Conservation (phyloP, 2,113 vertebrate genomes). For the Copsychus sechellarum region DNA sequence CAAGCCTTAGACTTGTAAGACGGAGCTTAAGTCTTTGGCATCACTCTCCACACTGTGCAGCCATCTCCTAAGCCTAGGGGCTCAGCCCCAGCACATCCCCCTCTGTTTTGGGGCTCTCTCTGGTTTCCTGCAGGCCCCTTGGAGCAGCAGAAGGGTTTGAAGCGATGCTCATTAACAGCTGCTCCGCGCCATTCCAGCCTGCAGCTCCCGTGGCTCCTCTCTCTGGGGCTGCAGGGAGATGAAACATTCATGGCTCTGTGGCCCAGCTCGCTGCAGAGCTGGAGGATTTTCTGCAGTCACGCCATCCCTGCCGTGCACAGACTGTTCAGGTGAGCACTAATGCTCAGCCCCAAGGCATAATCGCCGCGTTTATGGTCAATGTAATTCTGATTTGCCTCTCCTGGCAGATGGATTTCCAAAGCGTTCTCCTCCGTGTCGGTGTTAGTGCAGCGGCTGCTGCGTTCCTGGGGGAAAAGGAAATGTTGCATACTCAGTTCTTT, state of each 20-base stretch:
- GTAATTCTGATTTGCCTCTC: background rate
- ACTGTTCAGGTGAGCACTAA: background rate
- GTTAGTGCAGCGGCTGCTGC: background rate
- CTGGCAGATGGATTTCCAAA: conserved; percentile 6
- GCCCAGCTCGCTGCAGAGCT: background rate
- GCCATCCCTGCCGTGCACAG: background rate
- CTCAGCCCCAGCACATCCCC: background rate
- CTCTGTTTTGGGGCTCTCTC: background rate
- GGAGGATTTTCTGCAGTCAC: background rate
- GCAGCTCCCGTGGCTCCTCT: background rate
- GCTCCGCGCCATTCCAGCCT: background rate
- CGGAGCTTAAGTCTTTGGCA: background rate
- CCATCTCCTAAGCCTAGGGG: background rate
- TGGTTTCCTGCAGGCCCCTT: background rate
- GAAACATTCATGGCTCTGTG: conserved; percentile 25
- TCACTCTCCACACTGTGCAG: background rate
- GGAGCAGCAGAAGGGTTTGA: background rate
- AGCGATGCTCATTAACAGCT: background rate
- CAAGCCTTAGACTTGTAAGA: background rate
- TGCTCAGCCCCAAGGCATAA: background rate
- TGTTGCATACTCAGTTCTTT: background rate
- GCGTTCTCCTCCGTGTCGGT: background rate
- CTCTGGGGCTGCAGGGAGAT: background rate
- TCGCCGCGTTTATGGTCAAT: background rate
- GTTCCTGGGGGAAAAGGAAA: background rate